Conservation (phyloP, 2,797 vertebrate genomes). For the Poecilia gillii region DNA sequence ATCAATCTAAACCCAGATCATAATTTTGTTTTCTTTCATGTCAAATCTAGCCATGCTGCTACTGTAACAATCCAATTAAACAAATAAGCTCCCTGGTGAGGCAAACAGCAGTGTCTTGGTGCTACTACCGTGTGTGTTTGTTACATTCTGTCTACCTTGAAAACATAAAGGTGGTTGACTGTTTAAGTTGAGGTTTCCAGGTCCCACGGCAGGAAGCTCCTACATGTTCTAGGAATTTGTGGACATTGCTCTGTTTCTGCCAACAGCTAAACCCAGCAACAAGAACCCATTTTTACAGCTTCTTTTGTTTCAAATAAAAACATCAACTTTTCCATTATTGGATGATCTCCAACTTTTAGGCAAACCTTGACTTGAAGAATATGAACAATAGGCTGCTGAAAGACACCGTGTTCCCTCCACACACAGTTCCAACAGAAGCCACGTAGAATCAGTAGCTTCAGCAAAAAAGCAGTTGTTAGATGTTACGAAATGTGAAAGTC, state of each 20-base stretch:
- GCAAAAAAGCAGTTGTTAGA: background rate
- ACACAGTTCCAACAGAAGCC: background rate
- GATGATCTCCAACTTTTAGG: too few species aligned
- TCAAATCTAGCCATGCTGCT: background rate
- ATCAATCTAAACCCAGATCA: constrained; percentile 3
- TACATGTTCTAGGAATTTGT: background rate
- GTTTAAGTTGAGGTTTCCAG: background rate
- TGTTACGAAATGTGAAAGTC: background rate
- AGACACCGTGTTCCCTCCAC: too few species aligned
- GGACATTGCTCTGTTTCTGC: background rate
- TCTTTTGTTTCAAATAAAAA: too few species aligned
- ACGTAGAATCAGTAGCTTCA: background rate
- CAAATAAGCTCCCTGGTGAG: background rate
- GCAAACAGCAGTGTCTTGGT: background rate
- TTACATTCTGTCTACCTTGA: background rate
- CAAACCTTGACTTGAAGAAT: background rate
- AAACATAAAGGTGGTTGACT: background rate
- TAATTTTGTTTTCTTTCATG: background rate
- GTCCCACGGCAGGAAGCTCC: background rate
- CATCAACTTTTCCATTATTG: too few species aligned
- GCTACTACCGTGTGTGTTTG: background rate
- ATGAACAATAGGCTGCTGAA: too few species aligned
- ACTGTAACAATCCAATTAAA: background rate
- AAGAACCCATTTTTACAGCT: too few species aligned
- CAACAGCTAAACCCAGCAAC: too few species aligned